Conservation (phyloP, 2,888 invertebrate genomes). For the Hermaeophaga mercurialis region DNA sequence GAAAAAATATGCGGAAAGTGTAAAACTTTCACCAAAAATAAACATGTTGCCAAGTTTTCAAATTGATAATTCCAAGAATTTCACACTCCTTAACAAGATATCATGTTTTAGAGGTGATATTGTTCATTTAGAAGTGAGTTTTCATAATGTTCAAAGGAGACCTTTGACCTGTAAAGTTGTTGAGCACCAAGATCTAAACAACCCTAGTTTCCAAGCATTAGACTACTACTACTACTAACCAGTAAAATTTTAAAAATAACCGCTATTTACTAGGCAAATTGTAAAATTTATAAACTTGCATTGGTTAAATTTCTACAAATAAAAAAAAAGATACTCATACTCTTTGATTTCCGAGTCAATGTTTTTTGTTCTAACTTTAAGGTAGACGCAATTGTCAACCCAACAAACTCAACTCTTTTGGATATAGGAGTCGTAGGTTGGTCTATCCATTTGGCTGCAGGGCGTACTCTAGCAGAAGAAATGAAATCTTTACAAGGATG, state of each 20-base stretch:
- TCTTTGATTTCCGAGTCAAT: too few relatives aligned
- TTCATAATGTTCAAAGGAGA: too few relatives aligned
- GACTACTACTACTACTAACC: too few relatives aligned
- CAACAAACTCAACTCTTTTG: conserved; percentile 75
- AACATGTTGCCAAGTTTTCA: conserved; percentile 48
- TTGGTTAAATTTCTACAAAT: too few relatives aligned
- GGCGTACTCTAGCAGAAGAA: conserved; percentile 69
- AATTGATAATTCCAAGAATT: conserved; percentile 57
- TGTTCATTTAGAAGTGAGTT: conserved; percentile 71
- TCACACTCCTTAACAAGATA: conserved; percentile 63
- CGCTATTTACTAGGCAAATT: too few relatives aligned
- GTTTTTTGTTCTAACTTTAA: conserved; percentile 49
- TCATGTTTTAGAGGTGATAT: conserved; percentile 81
- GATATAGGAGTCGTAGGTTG: conserved; percentile 93
- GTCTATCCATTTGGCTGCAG: conserved; percentile 85
- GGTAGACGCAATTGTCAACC: conserved; percentile 90
- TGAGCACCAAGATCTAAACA: too few relatives aligned
- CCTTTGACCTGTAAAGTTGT: too few relatives aligned
- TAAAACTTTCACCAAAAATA: conserved; percentile 53
- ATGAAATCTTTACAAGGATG: conserved; percentile 76
- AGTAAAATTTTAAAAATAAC: too few relatives aligned
- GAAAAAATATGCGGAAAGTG: conserved; percentile 58
- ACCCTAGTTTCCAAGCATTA: too few relatives aligned
- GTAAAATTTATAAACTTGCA: too few relatives aligned
- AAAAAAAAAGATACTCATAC: conserved; percentile 3